Base-by-base conservation (phyloP, 2,797 vertebrate species). In the Tamandua tetradactyla region DNA sequence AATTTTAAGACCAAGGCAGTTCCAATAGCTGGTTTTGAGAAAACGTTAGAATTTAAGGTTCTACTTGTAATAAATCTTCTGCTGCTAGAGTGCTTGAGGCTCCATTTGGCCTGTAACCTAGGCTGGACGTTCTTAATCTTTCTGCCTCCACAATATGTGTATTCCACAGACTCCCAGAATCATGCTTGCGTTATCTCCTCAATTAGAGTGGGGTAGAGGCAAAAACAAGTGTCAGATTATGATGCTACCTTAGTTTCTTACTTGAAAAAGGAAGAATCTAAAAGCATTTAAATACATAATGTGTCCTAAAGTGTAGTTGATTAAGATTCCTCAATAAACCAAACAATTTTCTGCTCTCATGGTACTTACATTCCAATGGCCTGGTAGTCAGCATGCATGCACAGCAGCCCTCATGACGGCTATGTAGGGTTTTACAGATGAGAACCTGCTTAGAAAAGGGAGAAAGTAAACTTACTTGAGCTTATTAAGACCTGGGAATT, bases 141-240 rank as follows among this genome's bases (percentile, higher is more conserved):
- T 20, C 40, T 69, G 32, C 14, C 9, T 13, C 30, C 8, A 27
- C 35, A 52, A 2, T 40, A 1, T 57, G 71, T 17, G 13, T 37
- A 3, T 25, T 3, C 64, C 30, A 4, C 8, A 0, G 4, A 10
- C 22, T 14, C 15, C 40, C 15, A 20, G 42, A 27, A 44, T 81
- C 17, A 13, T 37, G 23, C 7, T 37, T 18, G 7, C 55, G 47
- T 20, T 20, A 20, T 44, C 82, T 64, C 61, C 83, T 37, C 59
- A 0, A 0, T 75, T 32, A 18, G 32, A 3, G 4, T 25, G 32
- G 47, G 37, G 20, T 17, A 76, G n/a, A 14, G 30, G 13, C 7
- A 42, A 55, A 72, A 81, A 13, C 32, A 40, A 66, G 32, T 35
- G 76, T 93, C 7, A 30, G 15, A 44, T 81, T 27, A 9, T 23